These are phyloP conservation scores for Coilia nasus DNA, from an alignment of 2,797 vertebrate genomes.

Conservation along the genomic window DNA sequence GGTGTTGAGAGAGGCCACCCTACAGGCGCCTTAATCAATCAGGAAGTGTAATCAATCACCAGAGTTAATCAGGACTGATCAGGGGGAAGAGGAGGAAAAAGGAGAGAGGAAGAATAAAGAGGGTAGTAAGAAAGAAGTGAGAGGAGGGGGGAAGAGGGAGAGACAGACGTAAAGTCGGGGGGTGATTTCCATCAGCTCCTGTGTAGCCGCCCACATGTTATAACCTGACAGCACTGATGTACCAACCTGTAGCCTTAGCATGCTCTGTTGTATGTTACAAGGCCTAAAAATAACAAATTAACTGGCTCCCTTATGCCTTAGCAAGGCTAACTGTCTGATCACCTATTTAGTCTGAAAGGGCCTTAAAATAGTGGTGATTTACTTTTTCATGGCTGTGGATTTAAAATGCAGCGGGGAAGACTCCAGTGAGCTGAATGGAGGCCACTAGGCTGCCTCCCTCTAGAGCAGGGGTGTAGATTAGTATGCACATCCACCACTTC, in stretches of 20 bases:
- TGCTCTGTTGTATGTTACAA: background rate
- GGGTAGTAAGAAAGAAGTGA: no score
- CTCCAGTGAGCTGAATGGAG: conserved; percentile 15
- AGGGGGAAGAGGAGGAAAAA: conserved; percentile 11
- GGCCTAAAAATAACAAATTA: background rate
- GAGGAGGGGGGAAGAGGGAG: background rate
- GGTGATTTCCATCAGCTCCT: background rate
- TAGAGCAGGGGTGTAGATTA: conserved; percentile 3
- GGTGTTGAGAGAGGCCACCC: background rate
- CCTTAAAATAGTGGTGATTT: background rate
- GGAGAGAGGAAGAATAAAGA: background rate
- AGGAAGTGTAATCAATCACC: conserved; percentile 52
- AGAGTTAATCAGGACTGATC: conserved; percentile 59
- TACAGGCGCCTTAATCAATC: conserved; percentile 18
- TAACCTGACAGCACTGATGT: background rate
- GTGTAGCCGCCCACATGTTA: background rate
- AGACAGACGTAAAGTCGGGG: background rate
- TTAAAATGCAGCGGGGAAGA: background rate
- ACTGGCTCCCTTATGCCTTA: no score
- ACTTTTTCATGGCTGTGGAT: background rate
- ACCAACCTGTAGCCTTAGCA: background rate
- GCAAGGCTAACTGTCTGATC: background rate
- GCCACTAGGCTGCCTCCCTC: background rate
- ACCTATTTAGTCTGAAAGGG: background rate
- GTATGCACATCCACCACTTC: background rate